Percentiles rank a stretch among this genome's conserved stretches.
These are phyloP conservation scores for Neodiprion virginianus DNA, from an alignment of 1,140 invertebrate genomes.

Conservation along the genomic window DNA sequence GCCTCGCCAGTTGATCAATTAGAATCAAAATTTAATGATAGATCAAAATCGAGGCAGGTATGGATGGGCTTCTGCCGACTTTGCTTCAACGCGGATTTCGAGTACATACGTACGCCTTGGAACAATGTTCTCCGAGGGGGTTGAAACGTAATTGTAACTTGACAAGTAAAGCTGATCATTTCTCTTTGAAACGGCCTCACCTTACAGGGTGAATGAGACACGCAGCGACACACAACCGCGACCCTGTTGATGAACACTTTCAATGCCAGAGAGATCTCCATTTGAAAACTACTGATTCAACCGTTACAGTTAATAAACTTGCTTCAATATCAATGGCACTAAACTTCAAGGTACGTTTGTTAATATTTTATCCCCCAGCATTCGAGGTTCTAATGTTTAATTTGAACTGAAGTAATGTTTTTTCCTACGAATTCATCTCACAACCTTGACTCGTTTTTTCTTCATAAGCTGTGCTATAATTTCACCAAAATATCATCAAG, in stretches of 20 bases:
- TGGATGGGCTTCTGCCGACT: background rate
- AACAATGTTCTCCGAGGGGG: background rate
- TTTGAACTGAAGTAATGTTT: too few relatives aligned
- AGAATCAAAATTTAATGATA: background rate
- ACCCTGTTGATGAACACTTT: background rate
- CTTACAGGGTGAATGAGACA: background rate
- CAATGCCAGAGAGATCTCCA: too few relatives aligned
- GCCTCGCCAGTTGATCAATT: background rate
- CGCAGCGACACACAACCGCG: background rate
- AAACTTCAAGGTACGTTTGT: too few relatives aligned
- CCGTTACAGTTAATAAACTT: too few relatives aligned
- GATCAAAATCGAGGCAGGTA: background rate
- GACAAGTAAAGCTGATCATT: background rate
- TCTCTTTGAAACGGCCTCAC: background rate
- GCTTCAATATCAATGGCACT: too few relatives aligned
- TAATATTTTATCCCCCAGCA: too few relatives aligned
- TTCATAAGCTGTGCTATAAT: too few relatives aligned
- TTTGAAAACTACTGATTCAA: too few relatives aligned
- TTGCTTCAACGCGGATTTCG: background rate
- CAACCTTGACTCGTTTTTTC: too few relatives aligned
- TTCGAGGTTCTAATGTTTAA: too few relatives aligned
- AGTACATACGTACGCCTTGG: background rate
- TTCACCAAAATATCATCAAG: too few relatives aligned
- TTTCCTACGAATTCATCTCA: too few relatives aligned
- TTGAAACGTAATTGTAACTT: background rate